These are phyloP conservation scores for Margarornis squamiger DNA, from an alignment of 2,797 vertebrate genomes.

Conservation along the genomic window DNA sequence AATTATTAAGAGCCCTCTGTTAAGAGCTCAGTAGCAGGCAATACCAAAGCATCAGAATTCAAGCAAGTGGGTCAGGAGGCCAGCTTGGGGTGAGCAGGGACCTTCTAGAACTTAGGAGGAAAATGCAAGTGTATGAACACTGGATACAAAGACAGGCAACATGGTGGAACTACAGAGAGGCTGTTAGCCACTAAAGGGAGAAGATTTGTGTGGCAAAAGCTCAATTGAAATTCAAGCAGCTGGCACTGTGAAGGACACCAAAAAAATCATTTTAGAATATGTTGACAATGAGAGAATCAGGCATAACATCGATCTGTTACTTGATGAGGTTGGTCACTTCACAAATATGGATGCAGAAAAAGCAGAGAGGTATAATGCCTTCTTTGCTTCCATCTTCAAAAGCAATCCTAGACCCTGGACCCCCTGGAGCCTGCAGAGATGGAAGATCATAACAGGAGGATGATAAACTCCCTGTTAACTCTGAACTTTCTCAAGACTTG, in stretches of 20 bases:
- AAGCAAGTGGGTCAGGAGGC: not conserved
- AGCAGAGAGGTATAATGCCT: fast-evolving
- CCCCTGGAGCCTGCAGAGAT: too few relatives aligned
- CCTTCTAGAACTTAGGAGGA: not conserved
- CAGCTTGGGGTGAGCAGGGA: not conserved
- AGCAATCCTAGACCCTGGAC: too few relatives aligned
- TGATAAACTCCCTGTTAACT: not conserved
- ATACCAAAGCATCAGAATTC: fast-evolving
- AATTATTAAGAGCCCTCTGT: not conserved
- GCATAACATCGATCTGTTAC: not conserved
- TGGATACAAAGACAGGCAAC: not conserved
- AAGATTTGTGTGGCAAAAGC: not conserved
- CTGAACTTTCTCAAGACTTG: not conserved
- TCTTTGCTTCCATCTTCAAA: not conserved
- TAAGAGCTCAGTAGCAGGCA: not conserved
- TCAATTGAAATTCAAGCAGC: not conserved
- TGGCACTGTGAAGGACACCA: not conserved
- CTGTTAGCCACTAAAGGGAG: not conserved
- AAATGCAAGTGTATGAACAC: not conserved
- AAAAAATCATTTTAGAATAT: not conserved
- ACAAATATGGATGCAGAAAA: not conserved
- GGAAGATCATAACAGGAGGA: not conserved
- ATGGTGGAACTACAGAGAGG: not conserved
- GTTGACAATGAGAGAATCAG: not conserved
- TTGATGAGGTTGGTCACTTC: not conserved